Base-by-base conservation (phyloP, 2,113 vertebrate species). In the Todiramphus saurophagus region DNA sequence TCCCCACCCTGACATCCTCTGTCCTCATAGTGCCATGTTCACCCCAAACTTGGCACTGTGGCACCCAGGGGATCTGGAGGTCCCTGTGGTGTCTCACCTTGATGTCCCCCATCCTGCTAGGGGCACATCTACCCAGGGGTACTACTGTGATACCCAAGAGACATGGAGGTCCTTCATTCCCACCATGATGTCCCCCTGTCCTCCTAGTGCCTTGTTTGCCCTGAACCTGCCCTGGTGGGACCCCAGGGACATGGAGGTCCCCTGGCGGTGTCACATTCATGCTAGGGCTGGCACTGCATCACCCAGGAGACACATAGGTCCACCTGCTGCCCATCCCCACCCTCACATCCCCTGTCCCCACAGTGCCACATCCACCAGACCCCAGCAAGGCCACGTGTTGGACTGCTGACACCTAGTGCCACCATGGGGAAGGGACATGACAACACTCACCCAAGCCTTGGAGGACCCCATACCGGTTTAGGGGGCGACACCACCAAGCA, bases 381-480 rank as follows among this genome's bases (percentile, higher is more conserved):
- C 30, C 35, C 59, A 84, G 7, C 70, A 35, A 28, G 39, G 48
- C 67, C 78, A 23, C 0, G 0, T 4, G 25, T 14, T 8, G 30
- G 43, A 21, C 25, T 24, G 33, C 13, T 41, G 80, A 15, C 72
- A 58, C 30, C 9, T 1, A 0, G 17, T 33, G 28, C 6, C 48
- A 76, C 20, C 31, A 30, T 3, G 1, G 15, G 64, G 20, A 33
- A 30, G 13, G 75, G 80, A 21, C 83, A 73, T 1, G 0, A 13
- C 55, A 33, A 43, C 79, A 68, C 5, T 4, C 20, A 13, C 28
- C 18, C 48, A 19, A 37, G 3, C 31, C 59, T 30, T 48, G 35
- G 44, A 77, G 23, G 24, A 41, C 7, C 9, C 27, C 30, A 6
- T 2, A 31, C 6, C 7, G 6, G 0, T 55, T 4, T 39, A 4